Evolutionary conservation across 2,113 vertebrate genomes (phyloP), one percentile per base, ranked within the genome.

Genomic region (Neogobius melanostomus): DNA sequence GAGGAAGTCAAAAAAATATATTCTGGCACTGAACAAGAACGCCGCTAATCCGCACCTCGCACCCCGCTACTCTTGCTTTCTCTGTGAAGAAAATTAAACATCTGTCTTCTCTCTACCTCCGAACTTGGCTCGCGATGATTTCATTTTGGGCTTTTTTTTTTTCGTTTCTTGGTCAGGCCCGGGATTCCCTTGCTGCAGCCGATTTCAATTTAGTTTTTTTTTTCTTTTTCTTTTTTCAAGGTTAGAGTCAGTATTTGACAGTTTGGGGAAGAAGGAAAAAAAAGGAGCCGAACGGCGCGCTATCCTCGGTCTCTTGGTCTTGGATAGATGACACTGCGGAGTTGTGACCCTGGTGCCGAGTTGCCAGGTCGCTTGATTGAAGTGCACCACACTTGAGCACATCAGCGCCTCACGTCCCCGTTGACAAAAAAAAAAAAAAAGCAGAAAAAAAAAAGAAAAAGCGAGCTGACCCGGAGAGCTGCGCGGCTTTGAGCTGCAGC

Each of bases 401-500:
- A 90, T 90, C 83, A 90, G 88, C 81, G 84, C 87, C 89, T 91
- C 84, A 85, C 83, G 88, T 90, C 86, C 84, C 88, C 88, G 9
- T 5, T 6, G 15, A 61, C 3, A 36, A 36, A 36, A 36, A 36
- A 36, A 36, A 36, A 36, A 36, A 36, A 36, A 36, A 21, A 21
- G 21, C 1, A 21, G 21, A 21, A 36, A 36, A 36, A 36, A 36
- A 36, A 36, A 36, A 36, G 3, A 61, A 61, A 91, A 91, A 92
- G 89, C 90, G 87, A 90, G 88, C 89, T 92, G 91, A 92, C 91
- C 91, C 90, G 76, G 85, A 91, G 89, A 87, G 85, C 88, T 74
- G 84, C 80, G 83, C 71, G 88, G 83, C 90, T 92, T 92, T 92
- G 91, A 92, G 91, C 87, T 65, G 64, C 16, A 86, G 91, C 93